phyloP scores from a whole-genome alignment of 1,140 invertebrate species.

The Pectinophora gossypiella region DNA sequence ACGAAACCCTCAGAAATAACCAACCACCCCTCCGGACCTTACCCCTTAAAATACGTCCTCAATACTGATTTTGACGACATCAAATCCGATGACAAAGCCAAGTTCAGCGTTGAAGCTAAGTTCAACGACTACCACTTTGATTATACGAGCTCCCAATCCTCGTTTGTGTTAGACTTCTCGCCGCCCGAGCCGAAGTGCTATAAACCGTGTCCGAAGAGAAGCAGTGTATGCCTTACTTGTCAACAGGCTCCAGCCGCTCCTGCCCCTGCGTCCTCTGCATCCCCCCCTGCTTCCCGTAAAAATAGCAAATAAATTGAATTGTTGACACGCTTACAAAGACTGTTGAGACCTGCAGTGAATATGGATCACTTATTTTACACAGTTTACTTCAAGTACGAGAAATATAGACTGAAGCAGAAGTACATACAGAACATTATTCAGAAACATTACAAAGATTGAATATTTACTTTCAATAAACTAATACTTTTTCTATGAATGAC shows the following conservation, averaged over 20 bases:
- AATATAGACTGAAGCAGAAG: too few species aligned
- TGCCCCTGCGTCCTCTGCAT: neutral
- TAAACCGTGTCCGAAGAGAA: constrained; percentile 38
- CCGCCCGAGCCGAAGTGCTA: constrained; percentile 50
- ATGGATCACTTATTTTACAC: too few species aligned
- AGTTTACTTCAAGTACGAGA: too few species aligned
- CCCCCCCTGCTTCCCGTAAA: too few species aligned
- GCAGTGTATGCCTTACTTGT: constrained; percentile 23
- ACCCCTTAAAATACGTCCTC: constrained; percentile 60
- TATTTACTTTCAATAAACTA: too few species aligned
- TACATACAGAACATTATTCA: too few species aligned
- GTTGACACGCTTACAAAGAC: too few species aligned
- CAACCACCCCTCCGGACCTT: constrained; percentile 57
- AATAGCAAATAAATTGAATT: too few species aligned
- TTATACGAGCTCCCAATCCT: constrained; percentile 58
- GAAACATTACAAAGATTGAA: too few species aligned
- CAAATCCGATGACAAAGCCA: constrained; percentile 17
- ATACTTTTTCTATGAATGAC: too few species aligned
- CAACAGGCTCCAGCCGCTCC: neutral
- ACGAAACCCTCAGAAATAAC: constrained; percentile 57
- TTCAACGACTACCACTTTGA: constrained; percentile 64
- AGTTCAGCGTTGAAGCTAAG: constrained; percentile 61
- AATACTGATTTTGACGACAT: constrained; percentile 38
- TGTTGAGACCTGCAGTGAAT: too few species aligned
- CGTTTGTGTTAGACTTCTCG: constrained; percentile 59